These are phyloP conservation scores for Cyprinus carpio DNA, from an alignment of 2,113 vertebrate genomes.

Conservation along the genomic window DNA sequence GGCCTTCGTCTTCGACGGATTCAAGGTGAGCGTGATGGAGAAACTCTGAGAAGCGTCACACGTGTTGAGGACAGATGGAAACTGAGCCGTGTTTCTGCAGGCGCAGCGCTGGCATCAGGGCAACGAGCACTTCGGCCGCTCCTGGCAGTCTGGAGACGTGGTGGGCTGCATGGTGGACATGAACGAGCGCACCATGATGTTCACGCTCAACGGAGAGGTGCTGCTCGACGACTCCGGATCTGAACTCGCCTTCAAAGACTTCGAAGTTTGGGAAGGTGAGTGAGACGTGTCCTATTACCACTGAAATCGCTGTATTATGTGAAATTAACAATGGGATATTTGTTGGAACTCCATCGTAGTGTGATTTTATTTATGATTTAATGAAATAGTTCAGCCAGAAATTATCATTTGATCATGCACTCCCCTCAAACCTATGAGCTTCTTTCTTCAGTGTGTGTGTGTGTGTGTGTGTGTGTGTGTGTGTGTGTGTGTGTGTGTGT, in stretches of 20 bases:
- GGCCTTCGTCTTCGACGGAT: slow-evolving; percentile 94
- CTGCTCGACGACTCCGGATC: slow-evolving; percentile 94
- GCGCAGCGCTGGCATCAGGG: slow-evolving; percentile 96
- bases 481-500: neutral
- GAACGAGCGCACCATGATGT: slow-evolving; percentile 94
- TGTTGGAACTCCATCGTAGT: neutral
- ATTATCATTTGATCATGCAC: neutral
- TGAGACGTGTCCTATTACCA: neutral
- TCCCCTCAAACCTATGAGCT: neutral
- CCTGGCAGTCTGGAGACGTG: slow-evolving; percentile 88
- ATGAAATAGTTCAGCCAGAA: neutral
- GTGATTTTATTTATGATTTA: neutral
- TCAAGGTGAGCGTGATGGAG: slow-evolving; percentile 78
- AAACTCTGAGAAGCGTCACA: no score
- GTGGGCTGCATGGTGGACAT: slow-evolving; percentile 96
- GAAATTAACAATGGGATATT: neutral
- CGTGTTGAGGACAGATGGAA: neutral
- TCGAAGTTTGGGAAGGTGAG: slow-evolving; percentile 88
- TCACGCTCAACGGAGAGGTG: slow-evolving; percentile 94
- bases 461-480: neutral
- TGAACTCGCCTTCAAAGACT: slow-evolving; percentile 95
- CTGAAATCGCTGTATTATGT: no score
- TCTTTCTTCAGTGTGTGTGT: no score
- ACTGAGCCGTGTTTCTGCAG: slow-evolving; percentile 64
- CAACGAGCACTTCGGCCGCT: slow-evolving; percentile 93